Percentiles rank a stretch among this genome's conserved stretches.
Conservation (phyloP, 2,888 invertebrate genomes). For the Electrophaes corylata region DNA sequence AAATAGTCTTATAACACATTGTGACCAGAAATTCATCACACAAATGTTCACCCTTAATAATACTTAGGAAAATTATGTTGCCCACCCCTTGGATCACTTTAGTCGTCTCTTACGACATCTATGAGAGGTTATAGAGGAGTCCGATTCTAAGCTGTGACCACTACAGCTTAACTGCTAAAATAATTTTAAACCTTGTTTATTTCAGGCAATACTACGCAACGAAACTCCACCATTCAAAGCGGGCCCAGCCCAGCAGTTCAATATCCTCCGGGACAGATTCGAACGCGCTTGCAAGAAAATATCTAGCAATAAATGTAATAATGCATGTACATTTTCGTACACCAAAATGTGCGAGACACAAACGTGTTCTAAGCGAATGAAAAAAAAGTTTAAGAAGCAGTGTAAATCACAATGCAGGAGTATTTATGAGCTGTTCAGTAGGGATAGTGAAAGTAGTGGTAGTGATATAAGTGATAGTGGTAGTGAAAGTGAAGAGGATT, state of each 20-base stretch:
- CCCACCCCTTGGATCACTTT: no score
- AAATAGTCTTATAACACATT: no score
- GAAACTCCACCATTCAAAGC: constrained; percentile 1
- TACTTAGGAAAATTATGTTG: no score
- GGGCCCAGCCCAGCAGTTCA: constrained; percentile 17
- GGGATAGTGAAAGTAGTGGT: constrained; percentile 23
- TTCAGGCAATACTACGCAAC: constrained; percentile 21
- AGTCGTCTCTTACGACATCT: no score
- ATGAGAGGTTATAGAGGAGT: no score
- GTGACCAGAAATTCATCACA: no score
- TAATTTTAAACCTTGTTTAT: not conserved
- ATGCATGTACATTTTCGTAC: constrained; percentile 46
- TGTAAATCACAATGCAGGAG: constrained; percentile 50
- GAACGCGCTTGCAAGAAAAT: constrained; percentile 52
- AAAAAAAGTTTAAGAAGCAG: constrained; percentile 40
- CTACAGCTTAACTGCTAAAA: no score
- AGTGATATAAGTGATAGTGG: not conserved
- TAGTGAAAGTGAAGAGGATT: not conserved
- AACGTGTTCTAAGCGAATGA: constrained; percentile 40
- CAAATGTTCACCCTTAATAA: no score
- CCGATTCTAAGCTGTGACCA: no score
- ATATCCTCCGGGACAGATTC: constrained; percentile 53
- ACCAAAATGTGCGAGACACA: constrained; percentile 40
- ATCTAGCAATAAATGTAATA: constrained; percentile 48
- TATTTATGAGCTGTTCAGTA: constrained; percentile 28